These are phyloP conservation scores for Coregonus clupeaformis DNA, from an alignment of 2,113 vertebrate genomes.

Conservation along the genomic window DNA sequence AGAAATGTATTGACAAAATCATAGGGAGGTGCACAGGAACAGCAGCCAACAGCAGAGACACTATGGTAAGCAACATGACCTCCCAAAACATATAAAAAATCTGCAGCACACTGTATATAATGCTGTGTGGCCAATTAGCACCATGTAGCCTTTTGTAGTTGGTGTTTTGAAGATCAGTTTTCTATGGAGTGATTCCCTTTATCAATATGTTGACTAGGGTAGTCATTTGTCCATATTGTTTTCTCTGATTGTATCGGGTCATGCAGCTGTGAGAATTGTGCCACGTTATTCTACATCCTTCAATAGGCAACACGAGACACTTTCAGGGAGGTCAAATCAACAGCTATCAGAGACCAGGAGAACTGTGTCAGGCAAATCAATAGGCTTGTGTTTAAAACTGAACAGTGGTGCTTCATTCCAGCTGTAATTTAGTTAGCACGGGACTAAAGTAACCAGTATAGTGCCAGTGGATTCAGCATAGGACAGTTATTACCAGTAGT, in stretches of 20 bases:
- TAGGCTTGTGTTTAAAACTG: neutral
- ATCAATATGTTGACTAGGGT: too few species aligned
- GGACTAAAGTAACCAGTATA: neutral
- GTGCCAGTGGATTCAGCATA: neutral
- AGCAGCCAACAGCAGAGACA: constrained; percentile 92
- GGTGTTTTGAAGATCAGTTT: too few species aligned
- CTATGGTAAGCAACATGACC: constrained; percentile 78
- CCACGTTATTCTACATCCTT: too few species aligned
- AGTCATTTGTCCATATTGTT: too few species aligned
- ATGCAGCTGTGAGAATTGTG: too few species aligned
- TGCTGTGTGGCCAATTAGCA: neutral
- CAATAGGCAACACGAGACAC: too few species aligned
- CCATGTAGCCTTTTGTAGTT: too few species aligned
- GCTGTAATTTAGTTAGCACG: neutral
- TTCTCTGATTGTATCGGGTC: too few species aligned
- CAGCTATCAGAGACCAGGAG: neutral
- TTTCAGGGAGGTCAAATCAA: too few species aligned
- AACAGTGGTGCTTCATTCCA: neutral
- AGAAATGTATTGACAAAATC: constrained; percentile 96
- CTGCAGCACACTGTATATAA: neutral
- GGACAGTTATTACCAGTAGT: neutral
- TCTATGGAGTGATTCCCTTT: too few species aligned
- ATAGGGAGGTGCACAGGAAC: constrained; percentile 94
- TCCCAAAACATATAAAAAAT: too few species aligned
- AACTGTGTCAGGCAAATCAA: neutral